These are phyloP conservation scores for Xylocopa sonorina DNA, from an alignment of 1,140 invertebrate species.

Conservation along the genomic window DNA sequence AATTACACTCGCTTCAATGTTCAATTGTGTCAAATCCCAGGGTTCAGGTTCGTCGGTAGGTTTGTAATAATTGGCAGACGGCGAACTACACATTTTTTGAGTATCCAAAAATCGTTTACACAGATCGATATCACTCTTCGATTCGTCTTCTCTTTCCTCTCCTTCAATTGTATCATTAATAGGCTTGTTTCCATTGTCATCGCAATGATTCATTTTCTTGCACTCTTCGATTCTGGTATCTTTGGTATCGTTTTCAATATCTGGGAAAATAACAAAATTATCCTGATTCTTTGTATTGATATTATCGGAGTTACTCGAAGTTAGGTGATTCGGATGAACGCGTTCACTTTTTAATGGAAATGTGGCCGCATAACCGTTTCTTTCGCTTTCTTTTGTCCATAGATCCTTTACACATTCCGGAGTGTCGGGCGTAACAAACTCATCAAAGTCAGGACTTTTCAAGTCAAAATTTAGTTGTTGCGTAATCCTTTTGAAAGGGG, in stretches of 20 bases:
- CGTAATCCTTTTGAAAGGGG: constrained; percentile 89
- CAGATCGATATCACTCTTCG: constrained; percentile 70
- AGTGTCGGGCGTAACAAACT: constrained; percentile 87
- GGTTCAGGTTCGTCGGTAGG: constrained; percentile 93
- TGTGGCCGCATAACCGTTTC: constrained; percentile 64
- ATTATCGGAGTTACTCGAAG: background rate
- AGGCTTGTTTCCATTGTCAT: constrained; percentile 64
- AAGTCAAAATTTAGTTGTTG: constrained; percentile 88
- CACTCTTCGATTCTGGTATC: constrained; percentile 38
- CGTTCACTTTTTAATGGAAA: constrained; percentile 63
- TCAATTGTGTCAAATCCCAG: constrained; percentile 93
- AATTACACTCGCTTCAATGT: constrained; percentile 94
- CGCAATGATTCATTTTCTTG: background rate
- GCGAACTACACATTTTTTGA: constrained; percentile 88
- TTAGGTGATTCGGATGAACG: background rate
- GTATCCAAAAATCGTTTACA: constrained; percentile 86
- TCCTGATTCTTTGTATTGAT: constrained; percentile 65
- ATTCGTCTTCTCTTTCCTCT: constrained; percentile 60
- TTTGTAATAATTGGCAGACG: constrained; percentile 91
- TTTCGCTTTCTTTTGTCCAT: constrained; percentile 81
- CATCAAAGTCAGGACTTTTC: constrained; percentile 87
- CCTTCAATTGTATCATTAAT: constrained; percentile 33
- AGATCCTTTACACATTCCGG: constrained; percentile 84
- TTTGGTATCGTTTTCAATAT: constrained; percentile 76
- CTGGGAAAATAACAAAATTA: constrained; percentile 79